Evolutionary conservation across 92 coral and sea anemone species (phyloP).

Genomic region (Umimayanthus chanpuru): DNA sequence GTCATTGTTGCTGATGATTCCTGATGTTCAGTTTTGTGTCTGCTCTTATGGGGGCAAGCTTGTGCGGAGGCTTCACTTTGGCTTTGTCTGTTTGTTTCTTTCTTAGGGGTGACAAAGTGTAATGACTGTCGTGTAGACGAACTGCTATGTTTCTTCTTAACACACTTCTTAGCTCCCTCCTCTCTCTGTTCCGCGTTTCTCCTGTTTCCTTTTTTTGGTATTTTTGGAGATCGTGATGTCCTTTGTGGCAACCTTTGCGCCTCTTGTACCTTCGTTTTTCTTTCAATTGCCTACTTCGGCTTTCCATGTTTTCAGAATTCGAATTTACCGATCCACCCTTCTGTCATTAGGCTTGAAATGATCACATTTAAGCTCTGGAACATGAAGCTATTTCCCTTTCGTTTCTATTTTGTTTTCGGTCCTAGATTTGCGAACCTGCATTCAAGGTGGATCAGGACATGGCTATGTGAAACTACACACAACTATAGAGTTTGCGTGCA

Average conservation of each 20-base stretch:
- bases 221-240: neutral
- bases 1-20: too few relatives aligned
- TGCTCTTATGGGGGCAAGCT: neutral
- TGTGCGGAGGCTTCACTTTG: slow-evolving; percentile 6
- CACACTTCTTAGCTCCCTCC: neutral
- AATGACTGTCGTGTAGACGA: neutral
- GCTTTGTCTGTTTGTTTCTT: neutral
- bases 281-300: neutral
- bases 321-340: too few relatives aligned
- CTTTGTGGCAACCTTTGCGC: slow-evolving; percentile 1
- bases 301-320: too few relatives aligned
- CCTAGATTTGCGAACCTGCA: too few relatives aligned
- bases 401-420: too few relatives aligned
- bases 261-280: neutral
- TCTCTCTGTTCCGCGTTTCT: neutral
- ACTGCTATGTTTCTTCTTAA: neutral
- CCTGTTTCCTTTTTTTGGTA: neutral
- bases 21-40: neutral
- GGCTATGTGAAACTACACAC: too few relatives aligned
- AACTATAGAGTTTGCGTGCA: too few relatives aligned
- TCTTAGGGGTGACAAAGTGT: neutral
- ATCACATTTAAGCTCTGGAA: too few relatives aligned
- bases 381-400: neutral
- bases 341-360: too few relatives aligned
- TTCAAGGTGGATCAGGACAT: too few relatives aligned